phyloP scores from a whole-genome alignment of 2,113 vertebrate species.

The Chlorodrepanis virens region DNA sequence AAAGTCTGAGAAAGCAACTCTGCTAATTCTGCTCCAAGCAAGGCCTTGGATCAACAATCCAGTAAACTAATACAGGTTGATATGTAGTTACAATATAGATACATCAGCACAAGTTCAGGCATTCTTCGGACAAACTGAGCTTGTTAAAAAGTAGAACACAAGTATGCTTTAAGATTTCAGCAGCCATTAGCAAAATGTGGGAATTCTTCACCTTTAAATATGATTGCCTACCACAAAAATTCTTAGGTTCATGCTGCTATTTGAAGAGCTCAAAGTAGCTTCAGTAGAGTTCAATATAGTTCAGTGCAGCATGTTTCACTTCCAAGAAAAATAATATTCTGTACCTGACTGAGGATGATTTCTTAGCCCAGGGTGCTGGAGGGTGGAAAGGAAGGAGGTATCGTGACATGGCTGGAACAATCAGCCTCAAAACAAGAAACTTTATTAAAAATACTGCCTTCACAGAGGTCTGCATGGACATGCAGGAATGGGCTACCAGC shows the following conservation, averaged over 20 bases:
- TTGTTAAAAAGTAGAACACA: neutral
- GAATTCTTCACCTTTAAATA: neutral
- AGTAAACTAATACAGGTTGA: neutral
- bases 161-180: neutral
- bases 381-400: neutral
- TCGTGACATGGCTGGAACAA: rapidly evolving
- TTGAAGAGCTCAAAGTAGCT: neutral
- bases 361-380: neutral
- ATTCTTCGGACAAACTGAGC: neutral
- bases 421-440: neutral
- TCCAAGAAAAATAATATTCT: neutral
- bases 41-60: neutral
- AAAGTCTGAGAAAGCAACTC: neutral
- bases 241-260: neutral
- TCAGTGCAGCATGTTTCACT: neutral
- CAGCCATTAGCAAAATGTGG: neutral
- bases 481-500: neutral
- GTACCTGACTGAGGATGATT: neutral
- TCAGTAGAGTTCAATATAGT: neutral
- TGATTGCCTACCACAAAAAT: neutral
- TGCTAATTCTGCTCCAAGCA: neutral
- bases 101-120: neutral
- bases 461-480: neutral
- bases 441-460: neutral
- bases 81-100: neutral